Percentiles rank a stretch among this genome's conserved stretches.
Evolutionary conservation across 2,113 vertebrate genomes (phyloP).

Genomic region (Cnemophilus loriae): DNA sequence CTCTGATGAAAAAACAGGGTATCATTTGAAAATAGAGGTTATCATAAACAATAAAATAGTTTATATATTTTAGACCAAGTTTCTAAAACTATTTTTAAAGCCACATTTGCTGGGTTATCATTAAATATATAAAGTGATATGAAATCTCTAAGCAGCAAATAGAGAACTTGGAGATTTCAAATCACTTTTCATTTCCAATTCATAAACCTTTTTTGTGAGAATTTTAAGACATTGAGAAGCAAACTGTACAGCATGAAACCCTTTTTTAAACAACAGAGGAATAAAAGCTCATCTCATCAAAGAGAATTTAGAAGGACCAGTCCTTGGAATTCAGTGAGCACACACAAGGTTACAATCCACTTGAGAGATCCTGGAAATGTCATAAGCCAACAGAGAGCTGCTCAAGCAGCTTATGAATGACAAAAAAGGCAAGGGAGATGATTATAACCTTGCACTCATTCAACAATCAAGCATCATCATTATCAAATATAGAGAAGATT

Average conservation of each 20-base stretch:
- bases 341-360: constrained; percentile 19
- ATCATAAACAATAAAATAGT: neutral
- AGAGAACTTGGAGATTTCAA: neutral
- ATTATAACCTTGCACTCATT: constrained; percentile 44
- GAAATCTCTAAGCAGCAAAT: neutral
- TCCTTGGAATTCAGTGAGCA: neutral
- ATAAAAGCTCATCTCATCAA: neutral
- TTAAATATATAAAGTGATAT: neutral
- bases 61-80: neutral
- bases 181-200: neutral
- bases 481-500: constrained; percentile 23
- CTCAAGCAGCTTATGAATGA: constrained; percentile 32
- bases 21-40: neutral
- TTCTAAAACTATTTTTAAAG: neutral
- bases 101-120: neutral
- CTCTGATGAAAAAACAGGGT: neutral
- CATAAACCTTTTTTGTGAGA: neutral
- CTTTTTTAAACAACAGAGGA: neutral
- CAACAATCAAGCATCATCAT: constrained; percentile 32
- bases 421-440: constrained; percentile 23
- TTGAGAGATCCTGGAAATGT: constrained; percentile 25
- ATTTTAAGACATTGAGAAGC: neutral
- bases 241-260: neutral
- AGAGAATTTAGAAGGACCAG: neutral
- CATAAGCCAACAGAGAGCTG: constrained; percentile 9